phyloP scores from a whole-genome alignment of 2,888 invertebrate species.

The Exocentrus adspersus region DNA sequence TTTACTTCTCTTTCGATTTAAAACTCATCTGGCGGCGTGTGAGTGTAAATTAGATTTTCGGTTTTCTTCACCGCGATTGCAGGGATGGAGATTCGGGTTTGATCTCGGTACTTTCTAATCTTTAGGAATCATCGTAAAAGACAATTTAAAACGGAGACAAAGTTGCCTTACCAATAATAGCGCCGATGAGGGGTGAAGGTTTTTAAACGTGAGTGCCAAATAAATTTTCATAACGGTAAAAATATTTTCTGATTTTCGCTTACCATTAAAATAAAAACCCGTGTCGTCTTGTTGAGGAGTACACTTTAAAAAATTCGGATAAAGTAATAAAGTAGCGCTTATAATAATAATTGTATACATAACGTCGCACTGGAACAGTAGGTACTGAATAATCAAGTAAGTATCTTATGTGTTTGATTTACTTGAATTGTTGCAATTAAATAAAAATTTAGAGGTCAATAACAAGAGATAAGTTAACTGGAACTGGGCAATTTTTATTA shows the following conservation, averaged over 20 bases:
- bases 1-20: neutral
- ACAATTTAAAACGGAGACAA: too few species aligned
- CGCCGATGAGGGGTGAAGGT: too few species aligned
- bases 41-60: neutral
- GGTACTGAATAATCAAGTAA: too few species aligned
- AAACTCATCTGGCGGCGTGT: neutral
- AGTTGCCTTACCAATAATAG: too few species aligned
- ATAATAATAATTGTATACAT: neutral
- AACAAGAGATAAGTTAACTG: neutral
- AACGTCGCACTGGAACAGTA: too few species aligned
- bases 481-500: neutral
- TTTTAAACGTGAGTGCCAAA: too few species aligned
- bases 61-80: too few species aligned
- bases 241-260: too few species aligned
- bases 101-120: neutral
- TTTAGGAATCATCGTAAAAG: neutral
- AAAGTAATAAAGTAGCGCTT: neutral
- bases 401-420: too few species aligned
- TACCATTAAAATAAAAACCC: neutral
- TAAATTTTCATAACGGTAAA: too few species aligned
- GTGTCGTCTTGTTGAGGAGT: neutral
- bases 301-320: neutral
- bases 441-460: neutral
- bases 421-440: too few species aligned
- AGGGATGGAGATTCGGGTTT: neutral